Evolutionary conservation across 1,140 invertebrate genomes (phyloP).

Genomic region (Drosophila sucinea): DNA sequence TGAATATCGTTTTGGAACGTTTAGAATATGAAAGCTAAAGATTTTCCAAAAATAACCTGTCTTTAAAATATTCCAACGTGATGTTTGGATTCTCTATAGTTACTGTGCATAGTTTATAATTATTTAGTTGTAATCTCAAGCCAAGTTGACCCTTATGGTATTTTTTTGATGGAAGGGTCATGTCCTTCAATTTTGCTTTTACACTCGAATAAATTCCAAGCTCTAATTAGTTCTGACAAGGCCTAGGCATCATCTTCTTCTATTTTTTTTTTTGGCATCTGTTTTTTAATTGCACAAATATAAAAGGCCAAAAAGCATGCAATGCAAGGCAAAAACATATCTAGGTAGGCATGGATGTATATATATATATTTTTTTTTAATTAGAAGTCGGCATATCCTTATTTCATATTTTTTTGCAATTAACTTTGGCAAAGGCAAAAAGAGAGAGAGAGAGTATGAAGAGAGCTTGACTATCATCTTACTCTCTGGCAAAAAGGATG

Average conservation of each 20-base stretch:
- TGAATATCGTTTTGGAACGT: too few relatives aligned
- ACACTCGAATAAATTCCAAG: background rate
- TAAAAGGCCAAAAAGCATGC: slow-evolving; percentile 18
- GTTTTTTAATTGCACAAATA: slow-evolving; percentile 65
- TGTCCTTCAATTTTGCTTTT: slow-evolving; percentile 9
- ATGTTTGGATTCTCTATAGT: too few relatives aligned
- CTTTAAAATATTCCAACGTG: too few relatives aligned
- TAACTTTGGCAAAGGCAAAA: slow-evolving; percentile 65
- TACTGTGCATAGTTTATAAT: too few relatives aligned
- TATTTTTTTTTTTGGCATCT: background rate
- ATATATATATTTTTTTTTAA: slow-evolving; percentile 57
- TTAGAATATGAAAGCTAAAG: too few relatives aligned
- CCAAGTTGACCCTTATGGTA: background rate
- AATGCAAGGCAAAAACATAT: slow-evolving; percentile 3
- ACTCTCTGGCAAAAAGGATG: slow-evolving; percentile 31
- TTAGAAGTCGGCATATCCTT: slow-evolving; percentile 56
- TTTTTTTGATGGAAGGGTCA: background rate
- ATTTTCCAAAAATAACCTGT: too few relatives aligned
- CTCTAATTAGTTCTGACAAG: slow-evolving; percentile 45
- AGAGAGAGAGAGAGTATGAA: slow-evolving; percentile 1
- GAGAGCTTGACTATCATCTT: slow-evolving; percentile 40
- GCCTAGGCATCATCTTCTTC: background rate
- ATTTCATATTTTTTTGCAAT: slow-evolving; percentile 58
- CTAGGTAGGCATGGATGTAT: background rate
- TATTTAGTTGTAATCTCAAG: too few relatives aligned